Evolutionary conservation across 1,140 invertebrate genomes (phyloP), one percentile per base, ranked within the genome.

Genomic region (Tetramorium simillimum): DNA sequence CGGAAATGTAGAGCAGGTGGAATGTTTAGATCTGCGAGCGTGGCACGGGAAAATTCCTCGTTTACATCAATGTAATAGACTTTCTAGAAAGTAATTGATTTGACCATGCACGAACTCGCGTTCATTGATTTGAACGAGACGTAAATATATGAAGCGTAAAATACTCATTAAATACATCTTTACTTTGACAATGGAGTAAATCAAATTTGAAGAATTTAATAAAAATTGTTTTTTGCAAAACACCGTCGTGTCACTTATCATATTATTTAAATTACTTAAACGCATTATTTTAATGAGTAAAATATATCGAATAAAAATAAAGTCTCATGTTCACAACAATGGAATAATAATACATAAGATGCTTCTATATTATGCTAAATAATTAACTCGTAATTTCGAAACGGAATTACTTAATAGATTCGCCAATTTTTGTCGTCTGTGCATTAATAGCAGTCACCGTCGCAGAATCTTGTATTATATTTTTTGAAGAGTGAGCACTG

Each of bases 401-500:
- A 12, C 14, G 46, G 14, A 3, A 7, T n/a, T 37, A 24, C 18
- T 33, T 16, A 43, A 53, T 10, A 16, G 10, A 28, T 46, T 21
- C 24, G 24, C 1, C 21, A 56, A 40, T 40, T 24, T 43, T 37
- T 21, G 14, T 3, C 5, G 40, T 58, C 16, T 21, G 16, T 10
- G 9, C 28, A 56, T 70, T 70, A 81, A 65, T 46, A 28, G 73
- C 37, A 58, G 0, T 40, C 43, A 14, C 28, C 24, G 12, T 73
- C 16, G 53, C 69, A 18, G 9, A 49, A 49, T 60, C n/a, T 75
- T 56, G 51, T 58, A 81, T 60, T 60, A 43, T 46, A 67, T 69
- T 72, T 80, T 86, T 37, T 18, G n/a, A 21, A 67, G 76, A 81
- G 73, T 78, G 75, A 87, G 82, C 87, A 88, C 87, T 51, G 69